phyloP scores from a whole-genome alignment of 2,113 vertebrate genomes.

The Micromys minutus region DNA sequence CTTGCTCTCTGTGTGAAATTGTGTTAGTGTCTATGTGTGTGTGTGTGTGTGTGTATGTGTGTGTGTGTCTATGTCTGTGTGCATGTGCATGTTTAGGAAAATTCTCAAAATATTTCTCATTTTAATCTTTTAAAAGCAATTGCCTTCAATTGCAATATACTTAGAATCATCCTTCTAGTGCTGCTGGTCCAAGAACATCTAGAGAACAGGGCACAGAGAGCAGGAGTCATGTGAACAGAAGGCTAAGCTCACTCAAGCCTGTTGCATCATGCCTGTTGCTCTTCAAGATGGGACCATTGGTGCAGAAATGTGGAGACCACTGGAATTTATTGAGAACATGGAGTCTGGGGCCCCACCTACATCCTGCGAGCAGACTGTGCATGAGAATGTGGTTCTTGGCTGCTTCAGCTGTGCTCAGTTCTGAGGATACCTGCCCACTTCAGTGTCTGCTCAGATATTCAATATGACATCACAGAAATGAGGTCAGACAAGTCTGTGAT shows the following conservation, averaged over 20 bases:
- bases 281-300: accelerated
- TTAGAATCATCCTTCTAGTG: neutral
- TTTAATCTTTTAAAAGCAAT: neutral
- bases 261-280: neutral
- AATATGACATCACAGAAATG: accelerated
- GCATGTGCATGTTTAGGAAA: no score
- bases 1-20: neutral
- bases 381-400: neutral
- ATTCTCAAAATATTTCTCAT: neutral
- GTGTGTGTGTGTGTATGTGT: no score
- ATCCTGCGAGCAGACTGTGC: neutral
- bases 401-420: neutral
- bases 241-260: neutral
- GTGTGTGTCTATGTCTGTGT: no score
- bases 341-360: no score
- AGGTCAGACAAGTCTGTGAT: constrained; percentile 12
- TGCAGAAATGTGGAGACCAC: accelerated
- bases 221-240: neutral
- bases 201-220: neutral
- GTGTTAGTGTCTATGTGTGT: no score
- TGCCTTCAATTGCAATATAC: neutral
- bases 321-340: neutral
- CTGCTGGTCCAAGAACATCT: neutral
- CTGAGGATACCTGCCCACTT: neutral
- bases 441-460: neutral